A percentile compares a stretch with the other conserved stretches of the same genome.
These are phyloP conservation scores for Alentia gelatinosa DNA, from an alignment of 2,888 invertebrate species.

Conservation along the genomic window DNA sequence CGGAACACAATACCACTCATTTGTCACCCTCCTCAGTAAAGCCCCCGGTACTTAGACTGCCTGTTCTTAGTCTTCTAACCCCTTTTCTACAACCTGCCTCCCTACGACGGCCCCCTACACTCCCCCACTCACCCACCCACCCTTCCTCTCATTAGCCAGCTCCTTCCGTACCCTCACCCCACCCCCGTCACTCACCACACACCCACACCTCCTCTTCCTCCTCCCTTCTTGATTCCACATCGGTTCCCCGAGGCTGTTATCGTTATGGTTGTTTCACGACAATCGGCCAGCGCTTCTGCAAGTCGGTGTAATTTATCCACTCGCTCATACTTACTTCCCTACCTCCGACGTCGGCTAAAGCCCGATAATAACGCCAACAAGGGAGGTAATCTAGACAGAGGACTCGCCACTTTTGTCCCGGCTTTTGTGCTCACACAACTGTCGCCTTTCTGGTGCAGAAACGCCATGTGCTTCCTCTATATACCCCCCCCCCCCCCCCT, in stretches of 20 bases:
- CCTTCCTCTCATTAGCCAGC: not conserved
- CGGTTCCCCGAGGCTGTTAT: not conserved
- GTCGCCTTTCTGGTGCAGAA: not conserved
- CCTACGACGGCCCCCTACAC: not conserved
- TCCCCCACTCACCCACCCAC: not conserved
- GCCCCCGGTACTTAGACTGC: not conserved
- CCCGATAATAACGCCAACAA: not conserved
- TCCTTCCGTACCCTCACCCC: not conserved
- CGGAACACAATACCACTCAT: constrained; percentile 30
- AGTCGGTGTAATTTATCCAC: not conserved
- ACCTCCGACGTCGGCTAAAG: constrained; percentile 15
- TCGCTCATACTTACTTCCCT: not conserved
- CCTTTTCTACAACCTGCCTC: not conserved
- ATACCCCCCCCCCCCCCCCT: too few relatives aligned
- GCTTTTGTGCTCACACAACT: not conserved
- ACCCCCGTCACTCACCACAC: not conserved
- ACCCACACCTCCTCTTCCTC: not conserved
- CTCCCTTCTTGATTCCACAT: not conserved
- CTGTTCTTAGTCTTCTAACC: constrained; percentile 14
- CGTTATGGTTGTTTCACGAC: not conserved
- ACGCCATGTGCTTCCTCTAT: not conserved
- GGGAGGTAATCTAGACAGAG: constrained; percentile 31
- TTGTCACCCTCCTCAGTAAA: constrained; percentile 17
- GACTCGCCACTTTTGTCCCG: not conserved
- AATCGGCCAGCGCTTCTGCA: not conserved